These are phyloP conservation scores for Calyptomena viridis DNA, from an alignment of 2,113 vertebrate genomes.

Conservation along the genomic window DNA sequence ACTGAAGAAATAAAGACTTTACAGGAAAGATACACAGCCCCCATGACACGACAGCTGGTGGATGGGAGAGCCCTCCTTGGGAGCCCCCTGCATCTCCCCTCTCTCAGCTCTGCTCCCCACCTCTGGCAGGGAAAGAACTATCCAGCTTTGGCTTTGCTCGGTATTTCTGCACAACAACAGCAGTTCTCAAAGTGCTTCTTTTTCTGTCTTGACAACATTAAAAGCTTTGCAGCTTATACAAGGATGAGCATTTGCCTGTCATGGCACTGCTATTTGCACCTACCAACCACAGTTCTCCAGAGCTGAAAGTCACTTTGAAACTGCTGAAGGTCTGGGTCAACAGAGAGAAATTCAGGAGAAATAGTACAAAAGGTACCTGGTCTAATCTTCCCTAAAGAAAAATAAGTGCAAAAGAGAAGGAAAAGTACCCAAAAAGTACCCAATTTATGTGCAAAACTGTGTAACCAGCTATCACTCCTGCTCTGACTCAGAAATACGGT, in stretches of 20 bases:
- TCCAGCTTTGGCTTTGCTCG: fast-evolving
- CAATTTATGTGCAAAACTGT: background rate
- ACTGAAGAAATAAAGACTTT: background rate
- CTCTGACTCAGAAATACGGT: background rate
- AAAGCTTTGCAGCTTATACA: background rate
- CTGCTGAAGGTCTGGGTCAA: background rate
- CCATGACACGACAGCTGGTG: too few relatives aligned
- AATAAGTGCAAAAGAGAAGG: background rate
- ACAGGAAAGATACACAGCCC: background rate
- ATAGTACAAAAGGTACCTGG: background rate
- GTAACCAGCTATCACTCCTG: background rate
- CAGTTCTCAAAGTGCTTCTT: background rate
- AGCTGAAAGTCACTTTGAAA: background rate
- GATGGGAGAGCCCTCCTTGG: background rate
- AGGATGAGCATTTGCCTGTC: background rate
- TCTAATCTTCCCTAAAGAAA: background rate
- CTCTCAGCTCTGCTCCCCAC: background rate
- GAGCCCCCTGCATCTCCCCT: background rate
- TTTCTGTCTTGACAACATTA: background rate
- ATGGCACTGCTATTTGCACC: background rate
- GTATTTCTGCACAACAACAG: background rate
- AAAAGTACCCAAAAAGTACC: background rate
- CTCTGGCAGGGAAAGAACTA: background rate
- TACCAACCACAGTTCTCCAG: background rate
- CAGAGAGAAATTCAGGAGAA: background rate